Base-by-base conservation (phyloP, 1,140 invertebrate species). In the Sminthurides bifidus region DNA sequence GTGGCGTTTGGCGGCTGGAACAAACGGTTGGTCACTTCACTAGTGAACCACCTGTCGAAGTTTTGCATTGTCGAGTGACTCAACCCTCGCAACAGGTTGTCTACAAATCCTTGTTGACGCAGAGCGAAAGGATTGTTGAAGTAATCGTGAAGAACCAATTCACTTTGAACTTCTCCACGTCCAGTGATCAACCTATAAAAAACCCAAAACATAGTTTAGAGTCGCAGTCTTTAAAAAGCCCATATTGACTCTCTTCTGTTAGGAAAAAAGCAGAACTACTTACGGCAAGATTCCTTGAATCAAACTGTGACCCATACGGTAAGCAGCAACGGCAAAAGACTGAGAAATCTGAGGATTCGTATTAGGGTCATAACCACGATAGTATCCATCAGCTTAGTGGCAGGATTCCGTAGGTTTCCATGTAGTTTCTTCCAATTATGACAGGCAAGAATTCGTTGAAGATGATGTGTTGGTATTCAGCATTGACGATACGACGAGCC, bases 391-490 rank as follows among this genome's bases (percentile, higher is more conserved):
- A 0, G 51, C 15, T 23, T 58, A n/a, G 40, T 15, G 61, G 54
- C 17, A 54, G 14, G 1, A 63, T 58, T 31, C 55, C 55, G 48
- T 59, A 56, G 5, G 29, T 41, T 52, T 55, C 41, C 54, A 58
- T 63, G 24, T 33, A 56, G 17, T 43, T 43, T 40, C 10, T 51
- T 78, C 82, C 82, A 41, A 87, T 74, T 48, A 92, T 79, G 50
- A 87, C 81, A 2, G 88, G 88, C 14, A 92, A 69, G 76, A 82
- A 91, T 71, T 92, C 87, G 61, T 84, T 83, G 66, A 87, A 92
- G 27, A 81, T 80, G 30, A 92, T 85, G n/a, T 87, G 79, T 70
- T 92, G 87, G 66, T 85, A 77, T 66, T 84, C 75, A 2, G 84
- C 88, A 19, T 66, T 68, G 1, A 73, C 63, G 49, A 78, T 71